Base-by-base conservation (phyloP, 1,140 invertebrate species). In the Drosophila pruinosa region DNA sequence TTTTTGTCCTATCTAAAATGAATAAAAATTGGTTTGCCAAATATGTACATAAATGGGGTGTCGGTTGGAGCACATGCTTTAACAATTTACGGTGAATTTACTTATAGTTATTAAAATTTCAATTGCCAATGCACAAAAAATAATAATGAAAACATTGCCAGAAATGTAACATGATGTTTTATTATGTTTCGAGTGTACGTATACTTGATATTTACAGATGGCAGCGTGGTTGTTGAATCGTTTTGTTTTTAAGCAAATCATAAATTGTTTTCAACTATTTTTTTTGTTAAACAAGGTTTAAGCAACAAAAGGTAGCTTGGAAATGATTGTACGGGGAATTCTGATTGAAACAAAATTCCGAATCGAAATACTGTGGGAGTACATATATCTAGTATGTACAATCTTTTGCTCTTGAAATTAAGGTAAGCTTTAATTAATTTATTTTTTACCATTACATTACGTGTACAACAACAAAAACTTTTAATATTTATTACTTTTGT, bases 21-120 rank as follows among this genome's bases (percentile, higher is more conserved):
- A 21, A 48, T 45, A 12, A 4, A 6, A 53, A 22, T 47, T 71
- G 54, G 41, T 50, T 50, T 58, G 15, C 8, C 41, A 24, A 48
- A 48, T 47, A n/a, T n/a, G n/a, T n/a, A n/a, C n/a, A n/a, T n/a
- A 21, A 48, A 71, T 57, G 52, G 24, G 31, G 80, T 85, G 81
- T 81, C 81, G 81, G 86, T 85, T 72, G 54, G 17, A 70, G 36
- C 47, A 71, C 52, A 85, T 85, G 82, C 81, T 68, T 57, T 26
- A 75, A 76, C 39, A 80, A 57, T 72, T 73, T 71, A 14, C 4
- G n/a, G n/a, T n/a, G n/a, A 50, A 52, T 50, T 81, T 64, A 58
- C 65, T 67, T 65, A 71, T 81, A 76, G 50, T 47, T 63, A 47
- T 10, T 50, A 34, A 58, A 58, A 21, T 58, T 58, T 58, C 2